Evolutionary conservation across 2,113 vertebrate genomes (phyloP).

Genomic region (Sigmodon hispidus): DNA sequence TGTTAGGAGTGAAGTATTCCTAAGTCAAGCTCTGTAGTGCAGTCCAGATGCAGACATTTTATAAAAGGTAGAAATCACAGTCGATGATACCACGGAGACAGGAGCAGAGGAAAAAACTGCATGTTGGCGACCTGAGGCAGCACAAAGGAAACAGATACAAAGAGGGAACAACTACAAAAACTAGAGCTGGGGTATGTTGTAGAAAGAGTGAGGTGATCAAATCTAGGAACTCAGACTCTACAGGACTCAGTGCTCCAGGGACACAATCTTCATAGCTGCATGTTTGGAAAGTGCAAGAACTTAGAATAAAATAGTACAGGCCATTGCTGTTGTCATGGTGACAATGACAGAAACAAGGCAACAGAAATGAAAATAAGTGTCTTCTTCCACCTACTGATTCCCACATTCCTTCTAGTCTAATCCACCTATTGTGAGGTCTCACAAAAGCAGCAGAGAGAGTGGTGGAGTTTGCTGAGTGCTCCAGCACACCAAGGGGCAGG

Average conservation of each 20-base stretch:
- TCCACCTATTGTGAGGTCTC: background rate
- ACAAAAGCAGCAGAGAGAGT: background rate
- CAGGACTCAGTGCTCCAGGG: background rate
- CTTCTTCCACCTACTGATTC: background rate
- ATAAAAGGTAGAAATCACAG: constrained; percentile 12
- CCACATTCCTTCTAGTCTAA: background rate
- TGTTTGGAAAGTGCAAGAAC: background rate
- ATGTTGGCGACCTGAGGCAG: constrained; percentile 20
- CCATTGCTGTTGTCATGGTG: constrained; percentile 36
- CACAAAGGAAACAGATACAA: background rate
- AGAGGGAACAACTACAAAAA: background rate
- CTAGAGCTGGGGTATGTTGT: background rate
- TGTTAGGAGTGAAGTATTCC: background rate
- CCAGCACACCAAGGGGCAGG: background rate
- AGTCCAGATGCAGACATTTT: background rate
- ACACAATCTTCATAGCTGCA: background rate
- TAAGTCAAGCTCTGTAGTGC: background rate
- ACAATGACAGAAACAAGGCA: constrained; percentile 43
- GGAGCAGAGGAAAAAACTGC: background rate
- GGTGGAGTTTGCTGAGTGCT: background rate
- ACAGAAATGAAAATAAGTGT: background rate
- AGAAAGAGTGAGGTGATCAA: background rate
- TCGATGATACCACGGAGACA: background rate
- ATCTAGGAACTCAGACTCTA: background rate
- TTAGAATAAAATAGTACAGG: background rate